These are phyloP conservation scores for Corythornis vintsioides DNA, from an alignment of 2,113 vertebrate genomes.

Conservation along the genomic window DNA sequence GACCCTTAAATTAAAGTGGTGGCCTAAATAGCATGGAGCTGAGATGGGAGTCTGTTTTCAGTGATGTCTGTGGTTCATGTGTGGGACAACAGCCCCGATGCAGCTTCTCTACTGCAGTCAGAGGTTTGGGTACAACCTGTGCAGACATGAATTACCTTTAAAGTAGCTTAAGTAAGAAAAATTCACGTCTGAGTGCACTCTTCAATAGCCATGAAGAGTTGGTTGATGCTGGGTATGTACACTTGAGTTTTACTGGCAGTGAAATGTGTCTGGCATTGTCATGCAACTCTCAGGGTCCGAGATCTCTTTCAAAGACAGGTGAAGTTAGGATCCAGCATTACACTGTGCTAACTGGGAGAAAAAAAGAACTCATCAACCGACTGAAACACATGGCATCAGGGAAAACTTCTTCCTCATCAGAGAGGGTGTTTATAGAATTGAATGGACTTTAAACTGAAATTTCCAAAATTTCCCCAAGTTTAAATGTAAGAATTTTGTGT, in stretches of 20 bases:
- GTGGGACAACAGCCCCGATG: background rate
- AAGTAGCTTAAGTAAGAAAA: background rate
- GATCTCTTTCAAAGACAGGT: background rate
- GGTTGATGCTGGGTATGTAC: background rate
- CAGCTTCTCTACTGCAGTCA: background rate
- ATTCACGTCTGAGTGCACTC: background rate
- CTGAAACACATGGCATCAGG: background rate
- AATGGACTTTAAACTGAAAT: background rate
- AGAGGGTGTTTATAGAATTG: background rate
- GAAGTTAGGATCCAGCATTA: background rate
- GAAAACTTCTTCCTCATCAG: background rate
- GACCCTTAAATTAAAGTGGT: background rate
- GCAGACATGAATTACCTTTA: background rate
- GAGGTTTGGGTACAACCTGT: background rate
- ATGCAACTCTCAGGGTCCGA: background rate
- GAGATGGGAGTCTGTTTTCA: background rate
- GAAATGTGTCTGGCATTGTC: background rate
- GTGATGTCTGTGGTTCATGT: background rate
- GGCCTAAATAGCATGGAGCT: background rate
- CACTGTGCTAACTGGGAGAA: background rate
- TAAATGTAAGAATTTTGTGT: background rate
- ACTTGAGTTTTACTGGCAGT: background rate
- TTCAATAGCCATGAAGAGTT: background rate
- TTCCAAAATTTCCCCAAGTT: background rate
- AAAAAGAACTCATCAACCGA: accelerated